These are phyloP conservation scores for Malthinus flaveolus DNA, from an alignment of 2,888 invertebrate species.

Conservation along the genomic window DNA sequence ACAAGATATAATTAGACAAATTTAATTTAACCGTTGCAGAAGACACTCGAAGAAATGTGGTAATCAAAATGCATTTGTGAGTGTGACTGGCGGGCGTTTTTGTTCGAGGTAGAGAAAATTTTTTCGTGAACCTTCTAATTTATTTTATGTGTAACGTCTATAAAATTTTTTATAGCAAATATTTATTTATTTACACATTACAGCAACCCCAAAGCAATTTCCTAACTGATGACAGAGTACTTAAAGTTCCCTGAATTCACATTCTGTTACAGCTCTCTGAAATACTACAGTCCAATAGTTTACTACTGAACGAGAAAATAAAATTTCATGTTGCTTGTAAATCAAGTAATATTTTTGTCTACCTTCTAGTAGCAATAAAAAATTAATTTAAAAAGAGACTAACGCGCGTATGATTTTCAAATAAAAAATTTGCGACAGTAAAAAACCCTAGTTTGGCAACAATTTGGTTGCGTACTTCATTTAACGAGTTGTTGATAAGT, in stretches of 20 bases:
- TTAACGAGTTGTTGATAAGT: no score
- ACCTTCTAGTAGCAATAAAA: no score
- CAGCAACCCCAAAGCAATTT: constrained; percentile 18
- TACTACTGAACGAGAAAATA: background rate
- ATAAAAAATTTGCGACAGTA: no score
- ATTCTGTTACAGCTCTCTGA: constrained; percentile 3
- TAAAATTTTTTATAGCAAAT: constrained; percentile 18
- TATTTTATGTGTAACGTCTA: constrained; percentile 10
- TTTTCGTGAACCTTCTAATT: constrained; percentile 9
- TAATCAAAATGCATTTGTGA: background rate
- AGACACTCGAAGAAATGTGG: no score
- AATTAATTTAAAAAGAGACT: no score
- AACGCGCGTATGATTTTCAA: no score
- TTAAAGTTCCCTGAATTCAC: constrained; percentile 12
- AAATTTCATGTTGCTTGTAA: no score
- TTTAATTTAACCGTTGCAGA: no score
- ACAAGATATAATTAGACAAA: no score
- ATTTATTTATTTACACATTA: constrained; percentile 22
- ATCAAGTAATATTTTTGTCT: no score
- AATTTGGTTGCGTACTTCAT: no score
- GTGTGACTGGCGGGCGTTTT: background rate
- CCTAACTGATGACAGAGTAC: constrained; percentile 15
- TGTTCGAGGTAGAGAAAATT: background rate
- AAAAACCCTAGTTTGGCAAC: no score
- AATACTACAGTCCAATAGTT: background rate